These are phyloP conservation scores for Pipistrellus pygmaeus DNA, from an alignment of 2,797 vertebrate genomes.

Conservation along the genomic window DNA sequence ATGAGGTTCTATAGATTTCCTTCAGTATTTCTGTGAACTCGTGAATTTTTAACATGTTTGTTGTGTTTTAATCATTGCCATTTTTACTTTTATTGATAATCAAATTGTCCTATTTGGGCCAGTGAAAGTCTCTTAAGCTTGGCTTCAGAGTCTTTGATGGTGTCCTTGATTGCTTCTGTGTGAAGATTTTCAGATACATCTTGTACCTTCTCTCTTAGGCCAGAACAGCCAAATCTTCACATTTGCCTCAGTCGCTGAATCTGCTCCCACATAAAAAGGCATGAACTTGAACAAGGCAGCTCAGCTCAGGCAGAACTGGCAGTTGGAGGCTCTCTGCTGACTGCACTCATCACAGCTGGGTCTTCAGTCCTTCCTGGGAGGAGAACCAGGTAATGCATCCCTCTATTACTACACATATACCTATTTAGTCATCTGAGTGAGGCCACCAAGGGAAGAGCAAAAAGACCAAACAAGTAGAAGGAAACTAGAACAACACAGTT, in stretches of 20 bases:
- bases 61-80: background rate
- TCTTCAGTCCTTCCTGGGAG: background rate
- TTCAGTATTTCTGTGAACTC: constrained; percentile 1
- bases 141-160: background rate
- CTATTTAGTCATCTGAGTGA: background rate
- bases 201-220: background rate
- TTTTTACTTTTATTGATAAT: background rate
- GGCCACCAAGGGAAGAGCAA: background rate
- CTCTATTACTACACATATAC: background rate
- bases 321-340: background rate
- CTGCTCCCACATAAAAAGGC: background rate
- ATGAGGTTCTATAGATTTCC: constrained; percentile 22
- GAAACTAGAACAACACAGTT: background rate
- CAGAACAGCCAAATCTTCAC: background rate
- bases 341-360: background rate
- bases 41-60: background rate
- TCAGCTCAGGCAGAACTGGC: background rate
- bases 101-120: background rate
- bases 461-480: background rate
- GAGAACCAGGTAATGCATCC: background rate
- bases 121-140: background rate
- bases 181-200: background rate
- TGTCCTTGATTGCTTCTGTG: background rate
- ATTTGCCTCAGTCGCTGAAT: background rate
- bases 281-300: background rate